A percentile compares a stretch with the other conserved stretches of the same genome.
These are phyloP conservation scores for Grammomys dolichurus DNA, from an alignment of 2,113 vertebrate genomes.

Conservation along the genomic window DNA sequence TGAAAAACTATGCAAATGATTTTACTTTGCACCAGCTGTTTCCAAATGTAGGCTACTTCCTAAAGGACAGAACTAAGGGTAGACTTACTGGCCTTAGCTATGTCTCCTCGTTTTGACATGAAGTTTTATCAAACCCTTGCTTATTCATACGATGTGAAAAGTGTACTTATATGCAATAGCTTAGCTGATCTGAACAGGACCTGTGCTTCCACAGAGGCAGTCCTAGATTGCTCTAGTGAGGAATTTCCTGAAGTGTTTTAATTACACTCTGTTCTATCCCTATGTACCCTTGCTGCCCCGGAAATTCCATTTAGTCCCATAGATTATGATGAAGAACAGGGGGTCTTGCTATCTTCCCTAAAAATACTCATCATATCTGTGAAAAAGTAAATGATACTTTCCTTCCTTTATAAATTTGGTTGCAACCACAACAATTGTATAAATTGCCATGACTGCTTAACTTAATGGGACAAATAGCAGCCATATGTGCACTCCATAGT, in stretches of 20 bases:
- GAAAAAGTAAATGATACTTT: not conserved
- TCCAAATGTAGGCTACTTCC: slow-evolving; percentile 25
- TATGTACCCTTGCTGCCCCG: not conserved
- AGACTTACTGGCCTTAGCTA: not conserved
- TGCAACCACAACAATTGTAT: not conserved
- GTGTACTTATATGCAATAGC: not conserved
- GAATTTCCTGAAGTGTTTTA: not conserved
- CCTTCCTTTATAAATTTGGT: not conserved
- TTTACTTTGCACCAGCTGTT: not conserved
- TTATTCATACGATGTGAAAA: not conserved
- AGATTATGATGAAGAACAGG: not conserved
- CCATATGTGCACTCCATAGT: not conserved
- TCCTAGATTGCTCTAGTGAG: not conserved
- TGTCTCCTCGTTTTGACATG: not conserved
- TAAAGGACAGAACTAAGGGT: not conserved
- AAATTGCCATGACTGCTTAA: not conserved
- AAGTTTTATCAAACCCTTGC: slow-evolving; percentile 10
- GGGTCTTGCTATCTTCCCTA: not conserved
- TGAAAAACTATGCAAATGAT: slow-evolving; percentile 36
- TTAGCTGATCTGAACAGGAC: not conserved
- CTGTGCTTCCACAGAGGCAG: not conserved
- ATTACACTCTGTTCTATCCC: not conserved
- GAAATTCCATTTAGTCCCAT: not conserved
- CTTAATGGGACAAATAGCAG: not conserved
- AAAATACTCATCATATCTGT: not conserved